Conservation (phyloP, 30 jellyfish, hydroid and myxozoan species). For the Pelagia noctiluca region DNA sequence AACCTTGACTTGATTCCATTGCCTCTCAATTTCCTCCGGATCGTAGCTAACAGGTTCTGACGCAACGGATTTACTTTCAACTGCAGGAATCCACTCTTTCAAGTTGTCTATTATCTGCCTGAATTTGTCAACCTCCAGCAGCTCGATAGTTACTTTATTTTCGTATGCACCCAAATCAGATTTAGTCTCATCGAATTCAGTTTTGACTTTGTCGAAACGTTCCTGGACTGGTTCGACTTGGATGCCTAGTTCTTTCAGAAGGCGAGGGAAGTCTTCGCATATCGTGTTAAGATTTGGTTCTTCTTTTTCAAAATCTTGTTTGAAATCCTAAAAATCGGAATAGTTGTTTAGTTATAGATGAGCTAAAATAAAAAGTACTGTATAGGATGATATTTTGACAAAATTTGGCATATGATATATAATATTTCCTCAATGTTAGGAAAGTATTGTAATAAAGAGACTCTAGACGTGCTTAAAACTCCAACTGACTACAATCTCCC, state of each 20-base stretch:
- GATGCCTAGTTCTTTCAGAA: slow-evolving; percentile 81
- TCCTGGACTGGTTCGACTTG: slow-evolving; percentile 89
- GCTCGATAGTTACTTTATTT: slow-evolving; percentile 39
- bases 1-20: slow-evolving; percentile 72
- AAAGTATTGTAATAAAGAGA: too few relatives aligned
- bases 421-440: too few relatives aligned
- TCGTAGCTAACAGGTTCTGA: slow-evolving; percentile 61
- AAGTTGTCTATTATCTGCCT: slow-evolving; percentile 60
- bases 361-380: not conserved
- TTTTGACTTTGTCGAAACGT: slow-evolving; percentile 62
- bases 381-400: too few relatives aligned
- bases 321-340: slow-evolving; percentile 53
- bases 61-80: slow-evolving; percentile 49
- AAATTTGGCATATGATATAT: too few relatives aligned
- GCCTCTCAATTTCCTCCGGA: slow-evolving; percentile 65
- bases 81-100: slow-evolving; percentile 86
- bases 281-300: slow-evolving; percentile 67
- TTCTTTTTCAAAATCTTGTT: slow-evolving; percentile 70
- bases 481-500: too few relatives aligned
- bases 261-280: slow-evolving; percentile 68
- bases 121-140: slow-evolving; percentile 72
- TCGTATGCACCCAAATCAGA: slow-evolving; percentile 58
- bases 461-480: too few relatives aligned
- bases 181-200: slow-evolving; percentile 67
- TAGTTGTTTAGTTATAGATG: not conserved